These are phyloP conservation scores for Harpia harpyja DNA, from an alignment of 2,797 vertebrate species.

Conservation along the genomic window DNA sequence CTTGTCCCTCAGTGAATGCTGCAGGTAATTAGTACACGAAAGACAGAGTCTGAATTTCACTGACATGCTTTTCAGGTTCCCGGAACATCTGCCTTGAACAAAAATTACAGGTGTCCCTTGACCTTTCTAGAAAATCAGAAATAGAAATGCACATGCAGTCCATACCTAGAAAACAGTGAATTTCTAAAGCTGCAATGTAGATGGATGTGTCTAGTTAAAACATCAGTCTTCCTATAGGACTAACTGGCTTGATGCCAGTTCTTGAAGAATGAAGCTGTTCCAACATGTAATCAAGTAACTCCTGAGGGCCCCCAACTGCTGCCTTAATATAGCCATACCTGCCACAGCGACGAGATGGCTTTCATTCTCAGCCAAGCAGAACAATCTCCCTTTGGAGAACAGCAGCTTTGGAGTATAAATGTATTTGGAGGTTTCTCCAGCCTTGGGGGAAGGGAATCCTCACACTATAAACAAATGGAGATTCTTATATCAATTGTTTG, in stretches of 20 bases:
- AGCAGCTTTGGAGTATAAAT: conserved; percentile 42
- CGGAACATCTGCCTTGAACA: background rate
- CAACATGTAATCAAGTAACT: conserved; percentile 63
- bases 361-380: conserved; percentile 63
- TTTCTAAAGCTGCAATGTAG: conserved; percentile 26
- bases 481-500: conserved; percentile 47
- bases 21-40: background rate
- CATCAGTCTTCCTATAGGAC: conserved; percentile 51
- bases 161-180: background rate
- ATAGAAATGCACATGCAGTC: background rate
- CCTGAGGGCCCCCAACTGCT: conserved; percentile 50
- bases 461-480: conserved; percentile 28
- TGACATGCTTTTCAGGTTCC: background rate
- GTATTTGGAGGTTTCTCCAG: background rate
- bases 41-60: background rate
- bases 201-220: conserved; percentile 49
- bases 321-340: conserved; percentile 59
- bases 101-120: background rate
- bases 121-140: conserved; percentile 9
- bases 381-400: conserved; percentile 55
- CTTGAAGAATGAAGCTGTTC: conserved; percentile 63
- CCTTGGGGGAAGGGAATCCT: conserved; percentile 30
- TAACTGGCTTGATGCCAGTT: conserved; percentile 58
- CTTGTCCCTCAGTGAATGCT: background rate
- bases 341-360: background rate